Evolutionary conservation across 1,140 invertebrate genomes (phyloP).

Genomic region (Physella acuta): DNA sequence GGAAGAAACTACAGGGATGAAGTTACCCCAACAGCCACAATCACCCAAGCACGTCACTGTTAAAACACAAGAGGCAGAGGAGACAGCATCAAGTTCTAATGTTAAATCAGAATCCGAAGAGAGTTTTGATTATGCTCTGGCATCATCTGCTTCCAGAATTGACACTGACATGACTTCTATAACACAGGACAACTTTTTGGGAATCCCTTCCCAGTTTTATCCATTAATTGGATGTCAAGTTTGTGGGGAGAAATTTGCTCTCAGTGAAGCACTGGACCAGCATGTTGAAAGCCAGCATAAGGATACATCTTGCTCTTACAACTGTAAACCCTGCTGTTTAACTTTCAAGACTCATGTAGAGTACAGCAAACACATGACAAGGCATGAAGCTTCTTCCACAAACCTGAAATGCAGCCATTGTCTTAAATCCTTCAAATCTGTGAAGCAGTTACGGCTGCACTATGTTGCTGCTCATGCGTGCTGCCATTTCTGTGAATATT

Average conservation of each 20-base stretch:
- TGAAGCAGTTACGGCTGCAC: slow-evolving; percentile 30
- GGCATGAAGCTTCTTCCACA: slow-evolving; percentile 16
- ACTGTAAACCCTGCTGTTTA: slow-evolving; percentile 14
- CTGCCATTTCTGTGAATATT: slow-evolving; percentile 31
- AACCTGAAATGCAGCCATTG: slow-evolving; percentile 30
- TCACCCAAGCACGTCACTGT: slow-evolving; percentile 5
- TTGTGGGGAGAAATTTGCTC: slow-evolving; percentile 26
- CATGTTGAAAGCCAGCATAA: slow-evolving; percentile 22
- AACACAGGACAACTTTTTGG: slow-evolving; percentile 17
- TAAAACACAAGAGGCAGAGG: background rate
- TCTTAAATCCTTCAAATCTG: slow-evolving; percentile 29
- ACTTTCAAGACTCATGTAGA: slow-evolving; percentile 16
- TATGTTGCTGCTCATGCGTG: slow-evolving; percentile 28
- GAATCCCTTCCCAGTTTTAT: slow-evolving; percentile 22
- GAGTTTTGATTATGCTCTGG: slow-evolving; percentile 20
- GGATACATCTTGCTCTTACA: slow-evolving; percentile 7
- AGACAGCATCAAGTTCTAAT: background rate
- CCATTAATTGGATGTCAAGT: slow-evolving; percentile 26
- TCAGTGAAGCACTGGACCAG: slow-evolving; percentile 21
- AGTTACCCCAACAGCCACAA: slow-evolving; percentile 19
- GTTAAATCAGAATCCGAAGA: slow-evolving; percentile 22
- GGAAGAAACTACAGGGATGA: slow-evolving; percentile 9
- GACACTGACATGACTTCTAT: background rate
- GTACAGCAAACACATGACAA: slow-evolving; percentile 17
- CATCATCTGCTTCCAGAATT: slow-evolving; percentile 1